phyloP scores from a whole-genome alignment of 2,797 vertebrate genomes.

The Eulemur coronatus region DNA sequence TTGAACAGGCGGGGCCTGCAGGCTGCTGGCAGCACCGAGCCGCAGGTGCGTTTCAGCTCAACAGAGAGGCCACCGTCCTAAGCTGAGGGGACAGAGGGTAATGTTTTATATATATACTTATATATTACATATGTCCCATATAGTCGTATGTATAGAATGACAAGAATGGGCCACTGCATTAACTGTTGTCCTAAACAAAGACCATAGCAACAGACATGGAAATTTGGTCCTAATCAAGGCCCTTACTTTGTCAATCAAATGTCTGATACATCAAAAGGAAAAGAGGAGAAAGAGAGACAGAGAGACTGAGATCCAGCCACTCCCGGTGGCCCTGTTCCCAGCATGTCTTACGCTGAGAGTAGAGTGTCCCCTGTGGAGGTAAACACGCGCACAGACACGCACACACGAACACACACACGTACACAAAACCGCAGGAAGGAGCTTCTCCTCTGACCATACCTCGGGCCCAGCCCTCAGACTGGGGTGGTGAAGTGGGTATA shows the following conservation, averaged over 20 bases:
- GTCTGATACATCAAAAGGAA: slow-evolving; percentile 63
- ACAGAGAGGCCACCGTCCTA: slow-evolving; percentile 77
- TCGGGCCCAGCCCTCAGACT: slow-evolving; percentile 40
- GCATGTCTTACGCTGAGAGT: slow-evolving; percentile 37
- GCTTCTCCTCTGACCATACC: slow-evolving; percentile 45
- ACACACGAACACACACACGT: slow-evolving; percentile 48
- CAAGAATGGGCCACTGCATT: slow-evolving; percentile 81
- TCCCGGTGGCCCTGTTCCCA: slow-evolving; percentile 57
- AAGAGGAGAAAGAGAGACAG: neutral
- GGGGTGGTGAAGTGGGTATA: slow-evolving; percentile 8
- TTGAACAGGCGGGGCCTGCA: slow-evolving; percentile 59
- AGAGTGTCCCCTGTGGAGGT: slow-evolving; percentile 66
- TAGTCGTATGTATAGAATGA: slow-evolving; percentile 83
- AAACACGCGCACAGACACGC: slow-evolving; percentile 36
- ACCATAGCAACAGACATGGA: slow-evolving; percentile 84
- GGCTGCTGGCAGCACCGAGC: slow-evolving; percentile 46
- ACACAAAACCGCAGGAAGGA: slow-evolving; percentile 49
- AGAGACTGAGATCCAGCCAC: slow-evolving; percentile 63
- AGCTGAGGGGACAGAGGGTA: slow-evolving; percentile 70
- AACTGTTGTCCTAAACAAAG: slow-evolving; percentile 82
- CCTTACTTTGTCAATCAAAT: slow-evolving; percentile 76
- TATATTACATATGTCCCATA: slow-evolving; percentile 86
- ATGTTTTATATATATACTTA: slow-evolving; percentile 82
- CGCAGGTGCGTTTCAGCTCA: slow-evolving; percentile 72
- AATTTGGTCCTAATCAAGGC: slow-evolving; percentile 85